Conservation (phyloP, 2,888 invertebrate genomes). For the Polyommatus icarus region DNA sequence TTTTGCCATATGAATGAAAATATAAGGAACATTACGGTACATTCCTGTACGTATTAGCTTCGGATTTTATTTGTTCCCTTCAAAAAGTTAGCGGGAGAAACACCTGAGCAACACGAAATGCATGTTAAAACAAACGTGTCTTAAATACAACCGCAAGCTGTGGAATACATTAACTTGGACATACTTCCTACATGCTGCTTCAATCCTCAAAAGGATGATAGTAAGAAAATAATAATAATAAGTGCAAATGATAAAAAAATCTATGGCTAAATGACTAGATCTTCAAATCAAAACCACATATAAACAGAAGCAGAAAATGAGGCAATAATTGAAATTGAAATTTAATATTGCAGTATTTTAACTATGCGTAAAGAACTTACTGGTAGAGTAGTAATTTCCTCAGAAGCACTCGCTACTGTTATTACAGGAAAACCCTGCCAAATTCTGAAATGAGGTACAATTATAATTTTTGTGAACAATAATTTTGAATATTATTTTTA, state of each 20-base stretch:
- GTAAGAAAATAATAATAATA: background rate
- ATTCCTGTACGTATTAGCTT: slow-evolving; percentile 5
- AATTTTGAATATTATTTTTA: slow-evolving; percentile 15
- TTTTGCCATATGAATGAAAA: slow-evolving; percentile 2
- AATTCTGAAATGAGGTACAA: background rate
- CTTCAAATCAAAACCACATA: too few relatives aligned
- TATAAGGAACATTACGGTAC: background rate
- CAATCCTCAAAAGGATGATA: background rate
- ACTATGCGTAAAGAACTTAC: background rate
- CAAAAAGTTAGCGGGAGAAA: slow-evolving; percentile 9
- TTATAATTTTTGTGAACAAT: background rate
- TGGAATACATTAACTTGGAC: background rate
- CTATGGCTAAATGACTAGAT: too few relatives aligned
- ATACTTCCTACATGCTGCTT: background rate
- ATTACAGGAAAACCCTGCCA: background rate
- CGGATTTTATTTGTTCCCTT: slow-evolving; percentile 7
- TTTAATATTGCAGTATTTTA: too few relatives aligned
- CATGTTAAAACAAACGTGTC: slow-evolving; percentile 26
- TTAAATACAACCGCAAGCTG: slow-evolving; percentile 2
- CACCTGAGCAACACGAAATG: slow-evolving; percentile 15
- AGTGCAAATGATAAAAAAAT: too few relatives aligned
- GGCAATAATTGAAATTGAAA: background rate
- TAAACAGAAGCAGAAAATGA: background rate
- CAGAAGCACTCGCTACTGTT: background rate
- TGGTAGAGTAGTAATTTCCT: background rate